Evolutionary conservation across 1,140 invertebrate species (phyloP), one percentile per base, ranked within the genome.

Genomic region (Phortica variegata): DNA sequence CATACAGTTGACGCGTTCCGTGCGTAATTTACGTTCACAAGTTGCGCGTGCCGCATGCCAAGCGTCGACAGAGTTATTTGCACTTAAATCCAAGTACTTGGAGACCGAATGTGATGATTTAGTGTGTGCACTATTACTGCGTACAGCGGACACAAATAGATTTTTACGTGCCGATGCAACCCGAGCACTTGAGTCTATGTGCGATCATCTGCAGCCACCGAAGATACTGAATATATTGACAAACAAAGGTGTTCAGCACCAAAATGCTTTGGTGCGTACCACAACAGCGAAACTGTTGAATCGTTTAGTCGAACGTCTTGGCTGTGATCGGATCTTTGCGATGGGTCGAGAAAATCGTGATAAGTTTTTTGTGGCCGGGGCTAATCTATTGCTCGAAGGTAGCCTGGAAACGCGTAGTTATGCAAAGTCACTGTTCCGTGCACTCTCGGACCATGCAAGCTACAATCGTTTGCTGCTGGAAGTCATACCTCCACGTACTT

Each of bases 31-130:
- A 17, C 80, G 95, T 5, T 96, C 94, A 0, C 91, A 95, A 76
- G 94, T 97, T 0, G 85, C 92, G 0, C 80, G 93, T 51, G 83
- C 87, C 10, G 90, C 93, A 5, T 95, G 94, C 62, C 80, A 85
- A 33, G 84, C 88, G 5, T 79, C 92, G 7, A 83, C 84, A 1
- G 85, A 93, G 43, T 69, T 96, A 52, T 95, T 94, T 73, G 74
- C 78, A 1, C 73, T 83, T 9, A 83, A 83, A 70, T 86, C 82
- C 41, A 86, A 85, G 53, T 79, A 78, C 12, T 81, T 95, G 56
- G 93, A 97, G 42, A 69, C 91, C 79, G 94, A 97, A 75, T 75
- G 92, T 15, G 95, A 97, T 61, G 90, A 93, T 57, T 83, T 93
- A 45, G 85, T 86, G 0, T 83, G 82, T 16, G 84, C 88, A 6